Evolutionary conservation across 2,113 vertebrate genomes (phyloP), one percentile per base, ranked within the genome.

Genomic region (Aleadryas rufinucha): DNA sequence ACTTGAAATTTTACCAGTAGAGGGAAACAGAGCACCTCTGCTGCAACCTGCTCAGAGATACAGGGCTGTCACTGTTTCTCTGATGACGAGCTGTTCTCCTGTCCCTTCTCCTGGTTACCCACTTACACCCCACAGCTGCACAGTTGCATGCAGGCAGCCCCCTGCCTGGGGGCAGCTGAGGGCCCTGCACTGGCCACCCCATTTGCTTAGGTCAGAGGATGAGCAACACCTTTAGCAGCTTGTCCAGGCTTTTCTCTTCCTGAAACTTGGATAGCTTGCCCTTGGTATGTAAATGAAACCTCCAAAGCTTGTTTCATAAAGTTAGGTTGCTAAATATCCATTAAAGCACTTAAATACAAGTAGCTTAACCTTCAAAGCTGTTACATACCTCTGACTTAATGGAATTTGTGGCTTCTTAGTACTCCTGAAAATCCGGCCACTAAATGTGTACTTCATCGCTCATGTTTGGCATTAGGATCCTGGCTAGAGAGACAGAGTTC

Each of bases 21-120:
- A 93, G 95, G 93, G 95, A 96, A 96, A 94, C 85, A 93, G 61
- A 93, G 92, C 74, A 92, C 90, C 75, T 96, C 54, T 28, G 33
- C 78, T 90, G 65, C 18, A 28, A 42, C 22, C 18, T 72, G 70
- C 41, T 90, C 78, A 65, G 78, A 37, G 57, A 49, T 23, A 7
- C 39, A 41, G 33, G 42, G 8, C 60, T 91, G 42, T 33, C 37
- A 1, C n/a, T 59, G 21, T 53, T 71, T 41, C 31, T 52, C n/a
- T 65, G 30, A 20, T 6, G 12, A 57, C 3, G 20, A 86, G 6
- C 6, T 53, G 3, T 22, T 68, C 26, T 79, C 31, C 31, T 63
- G 24, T 7, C 49, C 49, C 65, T 66, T 83, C 27, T 86, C 44
- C 23, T 2, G 3, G 20, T 13, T 12, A 37, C 22, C 5, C 16